Evolutionary conservation across 2,888 invertebrate genomes (phyloP), one percentile per base, ranked within the genome.

Genomic region (Mycalesis mineus): DNA sequence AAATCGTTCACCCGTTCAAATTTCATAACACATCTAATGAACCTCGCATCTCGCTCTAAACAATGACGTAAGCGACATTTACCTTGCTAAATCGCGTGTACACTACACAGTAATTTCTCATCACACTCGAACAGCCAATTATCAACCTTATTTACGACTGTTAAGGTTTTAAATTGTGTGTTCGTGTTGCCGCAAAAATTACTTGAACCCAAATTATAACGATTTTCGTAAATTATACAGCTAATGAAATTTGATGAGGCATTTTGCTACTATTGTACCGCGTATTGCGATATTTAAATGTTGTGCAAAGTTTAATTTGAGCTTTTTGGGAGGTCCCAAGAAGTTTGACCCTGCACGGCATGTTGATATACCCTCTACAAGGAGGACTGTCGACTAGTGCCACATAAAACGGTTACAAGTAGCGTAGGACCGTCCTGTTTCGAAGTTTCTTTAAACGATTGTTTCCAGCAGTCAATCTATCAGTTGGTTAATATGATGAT

Each of bases 51-150:
- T 63, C 60, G 58, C 59, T 56, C 53, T 58, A 53, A 61, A 60
- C 42, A 57, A 55, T 64, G 60, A 62, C 45, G 65, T 62, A 64
- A 65, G 54, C 40, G 55, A 50, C 48, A 54, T 60, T 62, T 62
- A 11, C 33, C 29, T 42, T 37, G 31, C 58, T 22, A 14, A 50
- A 28, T 41, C 11, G 51, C 40, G 47, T 53, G 42, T 52, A 47
- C 28, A 15, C 36, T 33, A 49, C 7, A 49, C 51, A 33, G 4
- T 29, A 33, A 56, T 57, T 59, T 62, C 62, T 55, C 60, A 52
- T 48, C 39, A 17, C 28, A 33, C 37, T 53, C 44, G 28, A 39
- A 11, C 14, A 49, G 8, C 11, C 50, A 7, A 54, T 42, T 45
- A 45, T 51, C 14, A 7, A 42, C 37, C n/a, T 52, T 47, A 40